A percentile compares a stretch with the other conserved stretches of the same genome.
phyloP scores from a whole-genome alignment of 2,888 invertebrate species.

The Drosophila nigricruria region DNA sequence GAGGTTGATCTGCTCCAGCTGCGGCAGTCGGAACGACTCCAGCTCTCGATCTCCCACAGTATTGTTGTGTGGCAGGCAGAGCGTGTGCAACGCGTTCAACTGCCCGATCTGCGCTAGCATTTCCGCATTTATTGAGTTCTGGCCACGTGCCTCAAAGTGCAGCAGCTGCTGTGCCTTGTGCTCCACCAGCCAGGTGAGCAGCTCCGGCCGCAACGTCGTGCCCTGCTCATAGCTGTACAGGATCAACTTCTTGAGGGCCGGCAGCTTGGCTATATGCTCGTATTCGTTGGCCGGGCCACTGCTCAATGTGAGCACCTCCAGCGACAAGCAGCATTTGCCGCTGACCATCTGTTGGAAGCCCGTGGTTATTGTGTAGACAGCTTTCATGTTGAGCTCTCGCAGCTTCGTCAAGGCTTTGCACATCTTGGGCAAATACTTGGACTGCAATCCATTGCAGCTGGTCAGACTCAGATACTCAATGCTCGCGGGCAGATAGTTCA shows the following conservation, averaged over 20 bases:
- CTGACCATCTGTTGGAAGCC: constrained; percentile 24
- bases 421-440: constrained; percentile 12
- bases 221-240: constrained; percentile 25
- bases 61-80: constrained; percentile 34
- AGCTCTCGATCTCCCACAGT: constrained; percentile 24
- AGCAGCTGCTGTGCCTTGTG: constrained; percentile 30
- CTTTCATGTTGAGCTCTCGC: constrained; percentile 24
- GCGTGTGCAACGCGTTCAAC: constrained; percentile 13
- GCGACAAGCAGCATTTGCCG: neutral
- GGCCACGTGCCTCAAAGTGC: constrained; percentile 40
- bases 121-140: constrained; percentile 10
- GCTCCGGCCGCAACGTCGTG: neutral
- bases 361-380: constrained; percentile 6
- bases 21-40: constrained; percentile 10
- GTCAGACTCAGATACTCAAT: constrained; percentile 15
- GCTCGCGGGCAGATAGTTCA: constrained; percentile 25
- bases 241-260: constrained; percentile 31
- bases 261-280: constrained; percentile 46
- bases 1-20: constrained; percentile 29
- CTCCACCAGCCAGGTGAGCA: constrained; percentile 40
- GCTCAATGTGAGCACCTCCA: constrained; percentile 33
- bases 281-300: constrained; percentile 10
- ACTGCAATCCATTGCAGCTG: constrained; percentile 29
- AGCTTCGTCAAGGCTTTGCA: constrained; percentile 23
- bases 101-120: constrained; percentile 21